Evolutionary conservation across 30 jellyfish, hydroid and myxozoan genomes (phyloP).

Genomic region (Aurelia sp.): DNA sequence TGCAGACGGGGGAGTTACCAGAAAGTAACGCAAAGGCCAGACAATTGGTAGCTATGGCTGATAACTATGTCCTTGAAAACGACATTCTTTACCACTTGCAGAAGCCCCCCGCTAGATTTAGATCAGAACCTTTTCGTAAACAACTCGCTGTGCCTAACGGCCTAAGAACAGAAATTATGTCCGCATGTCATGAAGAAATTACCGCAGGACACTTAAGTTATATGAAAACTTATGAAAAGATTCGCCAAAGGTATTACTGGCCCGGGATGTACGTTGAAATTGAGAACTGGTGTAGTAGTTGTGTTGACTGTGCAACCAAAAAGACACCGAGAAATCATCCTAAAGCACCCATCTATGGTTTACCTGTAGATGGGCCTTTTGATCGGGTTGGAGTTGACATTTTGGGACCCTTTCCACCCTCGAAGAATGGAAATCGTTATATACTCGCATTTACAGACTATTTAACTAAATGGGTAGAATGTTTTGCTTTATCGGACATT

Average conservation of each 20-base stretch:
- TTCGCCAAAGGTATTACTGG: too few species aligned
- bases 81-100: not conserved
- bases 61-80: not conserved
- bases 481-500: slow-evolving; percentile 10
- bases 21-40: not conserved
- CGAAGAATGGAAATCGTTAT: slow-evolving; percentile 10
- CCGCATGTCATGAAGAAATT: too few species aligned
- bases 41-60: slow-evolving; percentile 13
- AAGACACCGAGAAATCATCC: too few species aligned
- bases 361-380: too few species aligned
- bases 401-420: not conserved
- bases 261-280: too few species aligned
- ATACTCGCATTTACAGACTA: slow-evolving; percentile 17
- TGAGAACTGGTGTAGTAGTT: too few species aligned
- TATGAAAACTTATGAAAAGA: too few species aligned
- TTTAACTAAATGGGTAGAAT: slow-evolving; percentile 29
- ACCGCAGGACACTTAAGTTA: too few species aligned
- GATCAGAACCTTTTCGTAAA: slow-evolving; percentile 6
- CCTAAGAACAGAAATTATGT: too few species aligned
- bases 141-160: too few species aligned
- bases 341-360: too few species aligned
- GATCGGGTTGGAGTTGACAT: not conserved
- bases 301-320: too few species aligned
- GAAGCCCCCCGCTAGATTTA: slow-evolving; percentile 6
- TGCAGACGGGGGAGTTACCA: not conserved